Base-by-base conservation (phyloP, 2,888 invertebrate genomes). In the Entomobrya proxima region DNA sequence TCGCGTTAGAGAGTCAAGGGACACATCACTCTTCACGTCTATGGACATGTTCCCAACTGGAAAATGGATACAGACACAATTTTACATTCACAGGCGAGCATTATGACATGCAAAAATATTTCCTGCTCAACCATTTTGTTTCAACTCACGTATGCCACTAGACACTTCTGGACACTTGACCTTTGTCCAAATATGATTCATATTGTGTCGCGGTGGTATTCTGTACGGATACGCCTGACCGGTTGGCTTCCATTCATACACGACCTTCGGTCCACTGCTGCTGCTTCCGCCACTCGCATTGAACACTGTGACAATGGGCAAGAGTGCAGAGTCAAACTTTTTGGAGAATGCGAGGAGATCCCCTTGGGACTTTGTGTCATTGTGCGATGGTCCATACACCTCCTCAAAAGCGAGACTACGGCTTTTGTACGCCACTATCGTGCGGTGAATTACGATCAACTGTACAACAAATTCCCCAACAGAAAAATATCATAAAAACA, bases 361-460 rank as follows among this genome's bases (percentile, higher is more conserved):
- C 58, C 74, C 82, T 44, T 87, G 82, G 21, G 85, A 78, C n/a
- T 82, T 77, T 0, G 87, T 85, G 80, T 88, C 87, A 69, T 88
- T 87, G 40, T 69, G 83, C 9, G 78, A 79, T 30, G 86, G 86
- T 9, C 86, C 87, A 67, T 87, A 88, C 58, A 86, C 87, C 50
- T 89, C 89, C 58, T 87, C 87, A 61, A 86, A 88, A 0, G 89
- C 89, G 50, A 87, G 78, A 50, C 87, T 87, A 50, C 89, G 72
- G 61, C 47, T 75, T 76, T 88, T 87, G 87, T 89, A 89, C n/a
- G 85, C 74, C 21, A 86, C 87, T 78, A 89, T 89, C n/a, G 89
- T 89, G 35, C 88, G 88, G 69, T 89, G 89, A 32, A 89, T 89
- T 81, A 89, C 86, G 69, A 88, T 87, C 64, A 89, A 80, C 89